These are phyloP conservation scores for Drosophila pallidifrons DNA, from an alignment of 1,140 invertebrate genomes.

Conservation along the genomic window DNA sequence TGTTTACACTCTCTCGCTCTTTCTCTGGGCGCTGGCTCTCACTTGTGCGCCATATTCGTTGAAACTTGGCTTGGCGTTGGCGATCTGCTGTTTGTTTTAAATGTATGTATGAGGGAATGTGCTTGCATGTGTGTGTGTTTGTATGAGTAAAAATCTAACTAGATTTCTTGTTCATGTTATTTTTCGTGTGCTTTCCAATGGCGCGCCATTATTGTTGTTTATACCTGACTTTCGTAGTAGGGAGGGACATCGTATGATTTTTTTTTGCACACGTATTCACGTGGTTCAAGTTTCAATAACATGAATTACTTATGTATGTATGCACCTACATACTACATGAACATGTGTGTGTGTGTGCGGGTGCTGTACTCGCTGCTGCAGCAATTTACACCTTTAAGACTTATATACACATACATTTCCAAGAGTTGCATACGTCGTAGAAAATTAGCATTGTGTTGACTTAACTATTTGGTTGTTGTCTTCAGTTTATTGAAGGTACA, in stretches of 20 bases:
- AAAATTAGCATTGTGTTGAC: background rate
- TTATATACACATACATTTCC: background rate
- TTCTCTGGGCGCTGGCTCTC: conserved; percentile 27
- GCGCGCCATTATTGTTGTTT: conserved; percentile 8
- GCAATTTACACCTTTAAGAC: conserved; percentile 11
- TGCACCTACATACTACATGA: background rate
- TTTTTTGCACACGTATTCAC: conserved; percentile 32
- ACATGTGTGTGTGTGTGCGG: background rate
- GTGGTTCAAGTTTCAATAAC: conserved; percentile 33
- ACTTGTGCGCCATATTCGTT: conserved; percentile 33
- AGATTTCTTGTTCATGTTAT: conserved; percentile 27
- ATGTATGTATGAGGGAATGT: background rate
- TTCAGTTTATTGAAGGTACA: background rate
- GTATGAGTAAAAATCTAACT: conserved; percentile 19
- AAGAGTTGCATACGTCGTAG: background rate
- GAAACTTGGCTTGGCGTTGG: conserved; percentile 24
- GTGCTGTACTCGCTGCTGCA: background rate
- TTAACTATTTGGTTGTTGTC: background rate
- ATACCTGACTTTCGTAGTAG: background rate
- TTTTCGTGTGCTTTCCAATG: conserved; percentile 15
- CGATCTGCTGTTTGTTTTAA: conserved; percentile 36
- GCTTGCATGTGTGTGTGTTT: conserved; percentile 9
- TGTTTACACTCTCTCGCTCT: conserved; percentile 39
- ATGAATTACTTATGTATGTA: background rate
- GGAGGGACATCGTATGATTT: conserved; percentile 39